Conservation (phyloP, 2,797 vertebrate genomes). For the Characodon lateralis region DNA sequence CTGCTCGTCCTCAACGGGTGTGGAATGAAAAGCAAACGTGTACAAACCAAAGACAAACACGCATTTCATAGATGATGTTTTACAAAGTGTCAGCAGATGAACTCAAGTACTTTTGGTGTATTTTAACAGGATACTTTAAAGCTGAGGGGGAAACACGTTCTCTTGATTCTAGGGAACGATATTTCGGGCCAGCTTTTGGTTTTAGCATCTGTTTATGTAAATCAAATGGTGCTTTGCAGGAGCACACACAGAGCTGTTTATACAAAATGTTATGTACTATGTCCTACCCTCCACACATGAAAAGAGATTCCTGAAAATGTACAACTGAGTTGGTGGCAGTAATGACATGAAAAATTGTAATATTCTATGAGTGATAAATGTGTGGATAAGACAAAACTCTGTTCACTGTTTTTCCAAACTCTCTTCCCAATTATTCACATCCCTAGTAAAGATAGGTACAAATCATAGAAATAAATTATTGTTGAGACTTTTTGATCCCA, state of each 20-base stretch:
- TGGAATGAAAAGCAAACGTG: constrained; percentile 47
- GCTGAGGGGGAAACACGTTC: constrained; percentile 25
- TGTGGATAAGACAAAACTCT: background rate
- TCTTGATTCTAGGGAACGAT: constrained; percentile 5
- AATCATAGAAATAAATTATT: background rate
- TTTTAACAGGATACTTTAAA: constrained; percentile 46
- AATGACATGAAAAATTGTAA: background rate
- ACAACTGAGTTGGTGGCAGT: background rate
- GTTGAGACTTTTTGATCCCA: background rate
- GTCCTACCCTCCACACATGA: background rate
- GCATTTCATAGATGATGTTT: constrained; percentile 40
- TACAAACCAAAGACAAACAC: constrained; percentile 64
- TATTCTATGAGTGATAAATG: background rate
- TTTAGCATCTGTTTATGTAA: constrained; percentile 1
- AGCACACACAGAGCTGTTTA: background rate
- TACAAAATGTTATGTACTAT: background rate
- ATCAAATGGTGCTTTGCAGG: background rate
- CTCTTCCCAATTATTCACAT: background rate
- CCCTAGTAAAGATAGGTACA: background rate
- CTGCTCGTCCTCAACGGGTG: constrained; percentile 37
- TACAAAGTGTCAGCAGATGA: constrained; percentile 50
- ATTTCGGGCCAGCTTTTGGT: constrained; percentile 10
- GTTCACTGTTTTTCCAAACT: background rate
- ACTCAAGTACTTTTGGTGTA: constrained; percentile 43
- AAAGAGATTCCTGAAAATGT: background rate